Percentiles rank a stretch among this genome's conserved stretches.
These are phyloP conservation scores for Synodontis membranacea DNA, from an alignment of 2,113 vertebrate species.

Conservation along the genomic window DNA sequence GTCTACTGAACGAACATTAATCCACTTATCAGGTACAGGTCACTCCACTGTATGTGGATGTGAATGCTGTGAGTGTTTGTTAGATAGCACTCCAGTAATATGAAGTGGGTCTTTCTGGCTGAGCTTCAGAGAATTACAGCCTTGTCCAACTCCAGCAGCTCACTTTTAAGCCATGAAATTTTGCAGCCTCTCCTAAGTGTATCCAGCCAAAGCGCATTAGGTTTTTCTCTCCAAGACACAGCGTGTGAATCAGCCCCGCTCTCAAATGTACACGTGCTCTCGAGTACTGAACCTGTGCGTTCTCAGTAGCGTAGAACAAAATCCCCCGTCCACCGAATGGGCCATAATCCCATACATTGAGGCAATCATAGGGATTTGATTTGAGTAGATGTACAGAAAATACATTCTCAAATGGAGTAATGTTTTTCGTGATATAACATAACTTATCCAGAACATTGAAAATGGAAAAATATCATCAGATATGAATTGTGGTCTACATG, in stretches of 20 bases:
- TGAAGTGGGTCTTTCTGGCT: conserved; percentile 20
- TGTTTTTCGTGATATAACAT: background rate
- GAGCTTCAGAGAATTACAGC: conserved; percentile 48
- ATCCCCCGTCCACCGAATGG: background rate
- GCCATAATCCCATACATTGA: background rate
- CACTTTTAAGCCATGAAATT: conserved; percentile 47
- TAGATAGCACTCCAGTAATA: background rate
- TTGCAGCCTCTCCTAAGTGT: conserved; percentile 33
- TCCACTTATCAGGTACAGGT: conserved; percentile 78
- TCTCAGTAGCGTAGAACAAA: background rate
- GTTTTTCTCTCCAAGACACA: conserved; percentile 2
- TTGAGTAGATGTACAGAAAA: background rate
- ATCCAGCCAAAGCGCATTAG: conserved; percentile 33
- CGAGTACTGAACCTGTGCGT: background rate
- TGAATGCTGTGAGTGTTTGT: conserved; percentile 59
- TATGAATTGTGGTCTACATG: background rate
- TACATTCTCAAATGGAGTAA: background rate
- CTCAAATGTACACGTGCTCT: background rate
- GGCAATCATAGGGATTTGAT: background rate
- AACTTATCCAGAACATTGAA: background rate
- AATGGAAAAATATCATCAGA: background rate
- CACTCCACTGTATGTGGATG: conserved; percentile 69
- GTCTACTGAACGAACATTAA: conserved; percentile 69
- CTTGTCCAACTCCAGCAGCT: conserved; percentile 38
- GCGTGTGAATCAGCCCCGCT: background rate